Conservation (phyloP, 2,797 vertebrate genomes). For the Myiothlypis coronata region DNA sequence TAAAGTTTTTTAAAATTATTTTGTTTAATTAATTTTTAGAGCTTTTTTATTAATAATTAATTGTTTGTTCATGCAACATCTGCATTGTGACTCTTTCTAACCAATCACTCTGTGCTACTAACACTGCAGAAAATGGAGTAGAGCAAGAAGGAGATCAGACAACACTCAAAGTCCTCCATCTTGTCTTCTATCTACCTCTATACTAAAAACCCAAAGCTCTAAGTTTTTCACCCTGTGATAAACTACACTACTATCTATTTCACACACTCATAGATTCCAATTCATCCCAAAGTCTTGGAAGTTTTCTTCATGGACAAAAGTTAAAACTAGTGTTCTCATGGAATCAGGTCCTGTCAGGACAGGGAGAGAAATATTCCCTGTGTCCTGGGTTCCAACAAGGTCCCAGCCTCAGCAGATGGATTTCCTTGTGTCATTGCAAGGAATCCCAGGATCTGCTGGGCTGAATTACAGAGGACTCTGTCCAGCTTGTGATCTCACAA, state of each 20-base stretch:
- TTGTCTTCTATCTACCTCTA: background rate
- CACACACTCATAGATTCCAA: background rate
- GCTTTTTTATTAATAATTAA: background rate
- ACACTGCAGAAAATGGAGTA: background rate
- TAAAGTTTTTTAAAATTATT: background rate
- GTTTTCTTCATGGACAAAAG: background rate
- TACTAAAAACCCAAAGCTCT: background rate
- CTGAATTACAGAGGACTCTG: background rate
- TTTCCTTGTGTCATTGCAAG: background rate
- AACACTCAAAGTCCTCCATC: background rate
- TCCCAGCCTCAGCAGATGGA: background rate
- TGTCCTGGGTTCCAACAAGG: background rate
- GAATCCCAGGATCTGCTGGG: rapidly evolving
- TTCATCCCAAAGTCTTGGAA: background rate
- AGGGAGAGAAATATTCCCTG: background rate
- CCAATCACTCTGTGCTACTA: background rate
- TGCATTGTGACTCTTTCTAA: background rate
- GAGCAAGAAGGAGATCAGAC: background rate
- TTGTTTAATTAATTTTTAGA: background rate
- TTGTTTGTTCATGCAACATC: background rate
- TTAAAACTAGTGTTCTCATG: background rate
- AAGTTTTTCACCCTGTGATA: background rate
- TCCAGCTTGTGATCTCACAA: rapidly evolving
- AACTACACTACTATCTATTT: background rate
- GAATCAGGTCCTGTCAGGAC: background rate